phyloP scores from a whole-genome alignment of 2,797 vertebrate genomes.

The Rhincodon typus region DNA sequence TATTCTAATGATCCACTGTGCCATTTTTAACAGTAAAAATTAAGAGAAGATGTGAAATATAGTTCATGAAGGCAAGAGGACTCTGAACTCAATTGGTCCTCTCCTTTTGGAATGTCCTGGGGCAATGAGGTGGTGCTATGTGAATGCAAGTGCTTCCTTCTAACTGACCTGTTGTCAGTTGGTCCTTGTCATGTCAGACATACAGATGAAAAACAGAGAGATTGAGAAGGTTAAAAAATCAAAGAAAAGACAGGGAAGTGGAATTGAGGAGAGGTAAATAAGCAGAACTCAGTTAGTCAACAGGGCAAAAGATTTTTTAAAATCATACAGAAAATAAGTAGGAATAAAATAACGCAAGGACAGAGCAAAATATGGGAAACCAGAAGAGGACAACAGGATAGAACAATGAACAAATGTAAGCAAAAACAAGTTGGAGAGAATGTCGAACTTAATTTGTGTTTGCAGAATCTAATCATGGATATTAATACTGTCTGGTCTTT shows the following conservation, averaged over 20 bases:
- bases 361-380: not conserved
- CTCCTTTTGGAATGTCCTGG: not conserved
- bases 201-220: not conserved
- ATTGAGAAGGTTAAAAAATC: not conserved
- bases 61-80: not conserved
- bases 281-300: not conserved
- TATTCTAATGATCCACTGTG: not conserved
- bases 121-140: too few relatives aligned
- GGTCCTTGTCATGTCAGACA: not conserved
- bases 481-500: not conserved
- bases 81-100: not conserved
- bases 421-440: not conserved
- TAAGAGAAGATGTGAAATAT: not conserved
- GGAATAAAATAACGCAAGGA: not conserved
- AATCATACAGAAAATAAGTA: not conserved
- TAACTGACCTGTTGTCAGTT: not conserved
- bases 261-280: not conserved
- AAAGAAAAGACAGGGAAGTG: not conserved
- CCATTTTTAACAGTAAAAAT: too few relatives aligned
- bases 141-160: too few relatives aligned
- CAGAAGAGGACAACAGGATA: not conserved
- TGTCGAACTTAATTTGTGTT: not conserved
- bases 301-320: not conserved
- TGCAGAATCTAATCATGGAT: not conserved
- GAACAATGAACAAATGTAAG: not conserved